Conservation (phyloP, 2,113 vertebrate species). For the Otocyon megalotis region DNA sequence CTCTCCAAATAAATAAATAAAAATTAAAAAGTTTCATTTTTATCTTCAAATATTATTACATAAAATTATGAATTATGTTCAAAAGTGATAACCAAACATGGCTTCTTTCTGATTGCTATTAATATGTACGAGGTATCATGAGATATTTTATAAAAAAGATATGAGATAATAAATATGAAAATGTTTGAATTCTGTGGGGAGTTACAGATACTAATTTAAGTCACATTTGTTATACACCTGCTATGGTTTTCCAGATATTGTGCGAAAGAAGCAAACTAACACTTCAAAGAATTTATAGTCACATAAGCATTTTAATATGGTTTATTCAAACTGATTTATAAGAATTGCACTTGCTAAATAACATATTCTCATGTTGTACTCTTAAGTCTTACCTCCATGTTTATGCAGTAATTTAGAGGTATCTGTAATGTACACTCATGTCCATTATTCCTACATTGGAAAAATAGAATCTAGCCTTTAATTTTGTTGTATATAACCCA, state of each 20-base stretch:
- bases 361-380: neutral
- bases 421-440: neutral
- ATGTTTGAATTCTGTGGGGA: neutral
- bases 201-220: neutral
- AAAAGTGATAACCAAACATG: neutral
- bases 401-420: neutral
- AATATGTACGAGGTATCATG: neutral
- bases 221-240: neutral
- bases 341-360: neutral
- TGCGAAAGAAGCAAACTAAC: neutral
- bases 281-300: neutral
- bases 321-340: neutral
- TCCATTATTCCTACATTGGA: neutral
- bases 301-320: neutral
- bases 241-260: neutral
- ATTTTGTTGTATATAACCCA: neutral
- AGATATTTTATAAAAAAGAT: neutral
- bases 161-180: neutral
- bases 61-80: neutral
- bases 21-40: neutral
- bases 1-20: neutral
- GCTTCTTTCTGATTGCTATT: neutral
- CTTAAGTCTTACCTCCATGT: neutral
- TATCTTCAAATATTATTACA: neutral
- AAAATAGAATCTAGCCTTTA: neutral